These are phyloP conservation scores for Anthonomus grandis DNA, from an alignment of 1,140 invertebrate species.

Conservation along the genomic window DNA sequence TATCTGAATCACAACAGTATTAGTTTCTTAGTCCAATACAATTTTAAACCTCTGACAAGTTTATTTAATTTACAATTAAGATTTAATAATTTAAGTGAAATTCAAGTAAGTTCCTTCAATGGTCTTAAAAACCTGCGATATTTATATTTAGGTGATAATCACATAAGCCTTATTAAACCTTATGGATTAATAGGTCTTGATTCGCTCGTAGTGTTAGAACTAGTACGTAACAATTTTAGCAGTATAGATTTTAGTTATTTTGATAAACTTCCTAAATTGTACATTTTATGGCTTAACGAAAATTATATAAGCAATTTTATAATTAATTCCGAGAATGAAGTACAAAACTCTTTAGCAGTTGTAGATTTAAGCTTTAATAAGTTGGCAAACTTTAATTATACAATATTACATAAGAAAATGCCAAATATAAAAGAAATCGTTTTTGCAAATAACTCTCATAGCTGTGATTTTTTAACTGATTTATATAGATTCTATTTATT, in stretches of 20 bases:
- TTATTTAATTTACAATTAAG: slow-evolving; percentile 42
- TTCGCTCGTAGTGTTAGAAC: slow-evolving; percentile 36
- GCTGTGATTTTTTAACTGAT: slow-evolving; percentile 37
- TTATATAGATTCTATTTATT: slow-evolving; percentile 38
- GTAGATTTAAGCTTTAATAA: slow-evolving; percentile 38
- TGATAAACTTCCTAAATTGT: slow-evolving; percentile 37
- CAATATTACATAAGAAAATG: slow-evolving; percentile 35
- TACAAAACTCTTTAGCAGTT: slow-evolving; percentile 33
- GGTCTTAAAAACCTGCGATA: slow-evolving; percentile 37
- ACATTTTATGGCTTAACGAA: slow-evolving; percentile 39
- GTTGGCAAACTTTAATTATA: slow-evolving; percentile 35
- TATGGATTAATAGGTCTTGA: slow-evolving; percentile 43
- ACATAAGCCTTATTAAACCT: slow-evolving; percentile 33
- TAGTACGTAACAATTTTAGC: slow-evolving; percentile 37
- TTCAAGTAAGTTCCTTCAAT: slow-evolving; percentile 44
- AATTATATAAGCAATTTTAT: slow-evolving; percentile 37
- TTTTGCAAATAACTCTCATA: slow-evolving; percentile 35
- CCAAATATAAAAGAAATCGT: slow-evolving; percentile 40
- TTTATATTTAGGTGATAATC: slow-evolving; percentile 40
- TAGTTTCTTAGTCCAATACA: slow-evolving; percentile 39
- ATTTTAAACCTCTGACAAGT: slow-evolving; percentile 42
- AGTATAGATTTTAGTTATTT: slow-evolving; percentile 32
- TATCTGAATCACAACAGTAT: slow-evolving; percentile 45
- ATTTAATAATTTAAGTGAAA: slow-evolving; percentile 38
- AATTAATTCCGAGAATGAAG: slow-evolving; percentile 33